Evolutionary conservation across 2,797 vertebrate species (phyloP), one percentile per base, ranked within the genome.

Genomic region (Oreonectes daqikongensis): DNA sequence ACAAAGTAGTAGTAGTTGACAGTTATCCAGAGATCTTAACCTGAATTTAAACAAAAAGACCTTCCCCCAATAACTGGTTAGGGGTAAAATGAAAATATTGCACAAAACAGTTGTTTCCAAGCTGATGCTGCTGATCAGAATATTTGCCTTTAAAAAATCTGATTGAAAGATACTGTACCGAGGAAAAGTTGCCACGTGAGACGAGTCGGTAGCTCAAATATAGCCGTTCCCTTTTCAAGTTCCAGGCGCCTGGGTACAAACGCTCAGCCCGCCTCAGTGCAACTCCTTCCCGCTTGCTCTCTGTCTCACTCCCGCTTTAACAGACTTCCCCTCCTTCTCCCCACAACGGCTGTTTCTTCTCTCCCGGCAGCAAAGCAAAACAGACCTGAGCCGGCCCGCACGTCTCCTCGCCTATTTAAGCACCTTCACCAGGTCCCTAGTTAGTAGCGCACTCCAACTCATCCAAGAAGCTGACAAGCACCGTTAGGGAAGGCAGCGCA

Each of bases 401-500:
- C 87, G 84, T 91, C 92, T 94, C 89, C 93, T 93, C 91, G 94
- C 90, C 92, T 97, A 96, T 98, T 97, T 97, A 98, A 98, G 94
- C 94, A 94, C 95, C 94, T 95, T 92, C 94, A 88, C 91, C 93
- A 95, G 95, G 95, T 97, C 96, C 96, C 96, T 94, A 96, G 96
- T 96, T 96, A 98, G 95, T 94, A 93, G 94, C 94, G 93, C 95
- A 93, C 95, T 97, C 94, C 95, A 94, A 94, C 96, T 96, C 95
- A 94, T 98, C 96, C 96, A 96, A 96, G 96, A 94, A 96, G 94
- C 96, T 98, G 97, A 97, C 97, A 98, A 96, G 96, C 95, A 93
- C 94, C 92, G 96, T 97, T 96, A 96, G 95, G 96, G 95, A 94
- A 97, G 95, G 94, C 96, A 95, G 95, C 93, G 95, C 96, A 95